Evolutionary conservation across 2,113 vertebrate genomes (phyloP).

Genomic region (Cyrtonyx montezumae): DNA sequence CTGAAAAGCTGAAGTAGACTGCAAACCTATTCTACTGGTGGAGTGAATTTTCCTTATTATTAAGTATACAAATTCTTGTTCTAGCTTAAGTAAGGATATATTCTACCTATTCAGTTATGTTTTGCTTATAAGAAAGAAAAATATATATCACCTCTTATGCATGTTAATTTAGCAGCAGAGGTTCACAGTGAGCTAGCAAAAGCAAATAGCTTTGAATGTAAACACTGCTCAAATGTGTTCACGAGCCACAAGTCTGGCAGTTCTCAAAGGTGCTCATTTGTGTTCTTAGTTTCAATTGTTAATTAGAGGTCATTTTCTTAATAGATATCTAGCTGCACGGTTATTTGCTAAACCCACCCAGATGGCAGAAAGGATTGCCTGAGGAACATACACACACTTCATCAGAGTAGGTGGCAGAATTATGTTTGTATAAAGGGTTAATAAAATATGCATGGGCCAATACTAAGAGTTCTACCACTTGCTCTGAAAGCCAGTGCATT

Average conservation of each 20-base stretch:
- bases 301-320: background rate
- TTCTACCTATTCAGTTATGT: background rate
- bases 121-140: background rate
- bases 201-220: background rate
- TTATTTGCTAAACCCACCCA: background rate
- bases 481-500: background rate
- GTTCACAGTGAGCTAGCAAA: background rate
- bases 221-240: background rate
- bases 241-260: background rate
- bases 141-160: background rate
- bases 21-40: background rate
- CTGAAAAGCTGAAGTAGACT: background rate
- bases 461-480: background rate
- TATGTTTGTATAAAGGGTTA: background rate
- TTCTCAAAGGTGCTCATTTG: background rate
- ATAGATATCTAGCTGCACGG: background rate
- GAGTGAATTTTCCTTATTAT: background rate
- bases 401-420: background rate
- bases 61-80: background rate
- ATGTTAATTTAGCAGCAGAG: background rate
- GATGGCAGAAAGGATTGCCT: background rate
- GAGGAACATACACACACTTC: background rate
- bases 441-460: background rate
- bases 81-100: background rate
- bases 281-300: background rate